Percentiles rank a stretch among this genome's conserved stretches.
These are phyloP conservation scores for Antennarius striatus DNA, from an alignment of 2,113 vertebrate genomes.

Conservation along the genomic window DNA sequence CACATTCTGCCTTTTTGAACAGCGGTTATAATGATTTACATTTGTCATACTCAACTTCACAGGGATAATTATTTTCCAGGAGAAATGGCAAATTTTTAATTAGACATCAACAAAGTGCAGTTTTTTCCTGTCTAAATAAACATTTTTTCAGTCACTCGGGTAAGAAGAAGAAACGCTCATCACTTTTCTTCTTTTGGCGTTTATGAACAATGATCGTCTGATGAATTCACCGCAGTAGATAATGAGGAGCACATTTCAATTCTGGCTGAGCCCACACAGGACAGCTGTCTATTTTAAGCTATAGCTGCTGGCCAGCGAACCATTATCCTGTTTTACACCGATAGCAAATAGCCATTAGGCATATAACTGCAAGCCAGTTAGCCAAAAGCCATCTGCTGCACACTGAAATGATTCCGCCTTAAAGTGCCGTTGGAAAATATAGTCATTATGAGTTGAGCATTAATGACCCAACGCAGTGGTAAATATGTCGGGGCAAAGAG, in stretches of 20 bases:
- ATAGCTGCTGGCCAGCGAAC: constrained; percentile 62
- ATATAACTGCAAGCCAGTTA: constrained; percentile 64
- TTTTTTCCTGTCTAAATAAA: constrained; percentile 49
- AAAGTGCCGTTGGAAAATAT: constrained; percentile 67
- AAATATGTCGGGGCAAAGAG: constrained; percentile 32
- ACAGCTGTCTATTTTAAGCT: constrained; percentile 73
- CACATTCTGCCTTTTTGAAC: constrained; percentile 24
- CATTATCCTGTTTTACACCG: constrained; percentile 75
- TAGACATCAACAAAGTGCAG: constrained; percentile 26
- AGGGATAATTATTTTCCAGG: constrained; percentile 55
- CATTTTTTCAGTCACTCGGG: constrained; percentile 42
- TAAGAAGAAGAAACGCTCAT: constrained; percentile 10
- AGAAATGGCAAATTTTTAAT: constrained; percentile 43
- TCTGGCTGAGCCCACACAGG: constrained; percentile 56
- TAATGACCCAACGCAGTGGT: constrained; percentile 60
- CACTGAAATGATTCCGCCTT: constrained; percentile 61
- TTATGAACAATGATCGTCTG: constrained; percentile 34
- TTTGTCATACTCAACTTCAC: constrained; percentile 43
- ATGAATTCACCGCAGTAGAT: constrained; percentile 46
- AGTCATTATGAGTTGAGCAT: constrained; percentile 71
- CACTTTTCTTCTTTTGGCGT: constrained; percentile 24
- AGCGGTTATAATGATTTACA: constrained; percentile 44
- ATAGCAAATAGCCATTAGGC: constrained; percentile 74
- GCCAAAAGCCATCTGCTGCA: constrained; percentile 71
- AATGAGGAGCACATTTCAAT: constrained; percentile 55